Base-by-base conservation (phyloP, 2,797 vertebrate species). In the Anguilla pacifica region DNA sequence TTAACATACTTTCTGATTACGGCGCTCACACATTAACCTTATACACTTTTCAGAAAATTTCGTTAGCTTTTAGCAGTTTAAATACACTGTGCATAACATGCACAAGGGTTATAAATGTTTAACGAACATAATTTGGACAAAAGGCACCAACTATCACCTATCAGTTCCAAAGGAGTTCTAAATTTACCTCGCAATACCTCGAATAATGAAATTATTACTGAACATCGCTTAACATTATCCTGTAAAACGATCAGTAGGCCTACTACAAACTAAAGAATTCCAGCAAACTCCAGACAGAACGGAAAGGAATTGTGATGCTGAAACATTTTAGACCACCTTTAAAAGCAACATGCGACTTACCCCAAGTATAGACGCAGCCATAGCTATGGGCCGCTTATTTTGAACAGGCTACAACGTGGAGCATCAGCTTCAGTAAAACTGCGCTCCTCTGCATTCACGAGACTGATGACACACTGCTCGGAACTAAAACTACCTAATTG, bases 341-440 rank as follows among this genome's bases (percentile, higher is more conserved):
- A 72, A 7, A 31, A 72, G 67, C n/a, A 7, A 64, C 1, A 28
- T 72, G 15, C 13, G 35, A 97, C 98, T 99, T 97, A 99, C 98
- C 98, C 98, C 98, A 93, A 99, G 98, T 95, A 99, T 99, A 96
- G 98, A 99, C 96, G 98, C 99, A 97, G 98, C 98, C 98, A 99
- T 99, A 99, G 97, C 98, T 97, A 96, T 97, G 79, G 95, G 95
- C 93, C 95, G 95, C 92, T 95, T 94, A 93, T 90, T 61, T 90
- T 94, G 94, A 89, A 91, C 88, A 86, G 93, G 92, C 94, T 92
- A 93, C 91, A 93, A 89, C 92, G 81, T 91, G 92, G 88, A 67
- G 88, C 93, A 90, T 92, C 92, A 91, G 92, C 88, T 94, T 91
- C 92, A 95, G 94, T 67, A 93, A 93, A 92, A 88, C 59, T 53